Conservation (phyloP, 2,888 invertebrate genomes). For the Prostheceraeus crozeri region DNA sequence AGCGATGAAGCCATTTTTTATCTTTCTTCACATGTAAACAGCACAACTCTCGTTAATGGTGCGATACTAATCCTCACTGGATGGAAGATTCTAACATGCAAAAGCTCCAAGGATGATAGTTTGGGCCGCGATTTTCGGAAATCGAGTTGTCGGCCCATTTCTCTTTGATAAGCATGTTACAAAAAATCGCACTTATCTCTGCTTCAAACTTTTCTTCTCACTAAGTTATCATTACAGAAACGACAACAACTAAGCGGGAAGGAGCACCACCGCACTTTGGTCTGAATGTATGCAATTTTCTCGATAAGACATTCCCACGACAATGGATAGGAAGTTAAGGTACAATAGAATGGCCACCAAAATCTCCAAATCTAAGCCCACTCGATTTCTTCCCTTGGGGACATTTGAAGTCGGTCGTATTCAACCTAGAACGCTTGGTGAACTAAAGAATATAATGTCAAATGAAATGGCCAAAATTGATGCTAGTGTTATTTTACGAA, state of each 20-base stretch:
- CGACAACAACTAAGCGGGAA: too few relatives aligned
- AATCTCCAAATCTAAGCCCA: constrained; percentile 12
- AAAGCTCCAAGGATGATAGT: constrained; percentile 21
- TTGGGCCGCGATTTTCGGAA: constrained; percentile 25
- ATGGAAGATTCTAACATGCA: constrained; percentile 28
- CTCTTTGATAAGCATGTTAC: constrained; percentile 31
- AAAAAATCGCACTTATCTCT: too few relatives aligned
- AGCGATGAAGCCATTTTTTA: constrained; percentile 36
- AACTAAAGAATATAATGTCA: too few relatives aligned
- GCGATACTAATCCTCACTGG: constrained; percentile 21
- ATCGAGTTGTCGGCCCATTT: constrained; percentile 32
- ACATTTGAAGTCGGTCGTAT: constrained; percentile 17
- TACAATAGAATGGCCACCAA: constrained; percentile 18
- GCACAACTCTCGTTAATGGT: constrained; percentile 34
- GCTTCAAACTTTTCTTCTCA: too few relatives aligned
- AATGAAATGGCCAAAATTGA: too few relatives aligned
- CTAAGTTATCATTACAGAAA: too few relatives aligned
- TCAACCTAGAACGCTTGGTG: too few relatives aligned
- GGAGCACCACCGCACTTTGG: constrained; percentile 28
- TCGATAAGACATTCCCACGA: neutral
- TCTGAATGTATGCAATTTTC: constrained; percentile 25
- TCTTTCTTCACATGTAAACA: constrained; percentile 32
- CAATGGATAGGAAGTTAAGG: too few relatives aligned
- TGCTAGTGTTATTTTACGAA: too few relatives aligned
- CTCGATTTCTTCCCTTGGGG: constrained; percentile 25